A percentile compares a stretch with the other conserved stretches of the same genome.
These are phyloP conservation scores for Seriola rivoliana DNA, from an alignment of 2,113 vertebrate genomes.

Conservation along the genomic window DNA sequence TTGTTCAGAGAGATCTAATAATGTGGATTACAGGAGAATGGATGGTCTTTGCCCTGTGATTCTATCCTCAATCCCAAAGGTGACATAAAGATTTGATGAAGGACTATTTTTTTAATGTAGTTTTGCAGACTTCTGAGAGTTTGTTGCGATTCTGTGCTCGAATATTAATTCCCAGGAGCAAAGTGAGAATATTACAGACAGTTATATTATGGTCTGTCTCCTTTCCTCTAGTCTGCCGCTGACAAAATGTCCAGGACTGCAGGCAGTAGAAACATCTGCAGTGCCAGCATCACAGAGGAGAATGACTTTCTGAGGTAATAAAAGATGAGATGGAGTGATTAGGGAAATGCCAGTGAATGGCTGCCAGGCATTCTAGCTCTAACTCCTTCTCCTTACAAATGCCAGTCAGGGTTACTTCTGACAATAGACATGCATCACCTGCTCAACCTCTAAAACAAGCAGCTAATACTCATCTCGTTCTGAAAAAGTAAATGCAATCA, in stretches of 20 bases:
- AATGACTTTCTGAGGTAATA: constrained; percentile 73
- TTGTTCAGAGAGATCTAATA: constrained; percentile 32
- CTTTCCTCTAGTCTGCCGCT: constrained; percentile 49
- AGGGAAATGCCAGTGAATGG: constrained; percentile 77
- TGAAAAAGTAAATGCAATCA: constrained; percentile 48
- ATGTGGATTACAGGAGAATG: constrained; percentile 18
- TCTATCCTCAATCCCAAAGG: constrained; percentile 21
- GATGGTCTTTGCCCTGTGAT: constrained; percentile 3
- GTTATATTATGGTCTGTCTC: constrained; percentile 59
- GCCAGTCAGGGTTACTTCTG: constrained; percentile 50
- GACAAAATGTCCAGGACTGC: constrained; percentile 71
- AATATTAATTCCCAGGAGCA: constrained; percentile 64
- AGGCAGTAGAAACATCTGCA: constrained; percentile 71
- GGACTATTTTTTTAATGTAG: constrained; percentile 45
- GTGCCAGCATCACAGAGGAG: constrained; percentile 58
- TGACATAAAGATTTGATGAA: constrained; percentile 31
- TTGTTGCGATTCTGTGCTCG: constrained; percentile 32
- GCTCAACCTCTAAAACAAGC: constrained; percentile 40
- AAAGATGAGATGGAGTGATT: constrained; percentile 80
- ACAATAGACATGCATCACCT: constrained; percentile 68
- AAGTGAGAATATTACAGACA: constrained; percentile 61
- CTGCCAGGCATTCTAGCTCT: constrained; percentile 59
- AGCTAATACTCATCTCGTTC: constrained; percentile 33
- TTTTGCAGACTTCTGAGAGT: constrained; percentile 37
- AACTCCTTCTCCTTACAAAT: constrained; percentile 52